Evolutionary conservation across 1,140 invertebrate species (phyloP), one percentile per base, ranked within the genome.

Genomic region (Drosophila insularis): DNA sequence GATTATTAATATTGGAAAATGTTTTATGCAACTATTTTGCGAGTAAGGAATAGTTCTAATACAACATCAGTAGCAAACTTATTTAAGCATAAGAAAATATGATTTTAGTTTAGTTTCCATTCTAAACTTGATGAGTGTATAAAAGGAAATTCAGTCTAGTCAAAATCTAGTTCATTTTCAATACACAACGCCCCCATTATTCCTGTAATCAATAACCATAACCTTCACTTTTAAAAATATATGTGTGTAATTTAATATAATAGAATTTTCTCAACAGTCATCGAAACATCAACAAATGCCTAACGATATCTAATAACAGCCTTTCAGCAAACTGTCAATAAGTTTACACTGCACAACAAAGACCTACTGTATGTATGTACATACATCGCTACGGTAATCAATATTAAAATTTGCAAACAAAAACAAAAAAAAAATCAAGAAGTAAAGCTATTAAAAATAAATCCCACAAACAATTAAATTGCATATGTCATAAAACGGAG

Each of bases 311-410:
- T 43, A 66, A 60, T 75, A 67, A 74, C 59, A 35, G 64, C 50
- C 73, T 75, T 68, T 68, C 73, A 68, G 35, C 71, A 11, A 19
- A 21, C 63, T 74, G 72, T 74, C 71, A 74, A 74, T 74, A 74
- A 74, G 74, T 74, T 63, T 74, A 66, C 53, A 39, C 68, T 39
- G 40, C 63, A 61, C 71, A 54, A 35, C 69, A 73, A 39, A 8
- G 53, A 50, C 13, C 27, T 61, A 54, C 69, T 32, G 7, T 21
- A 46, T 46, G 2, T 1, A 7, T 46, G 1, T 19, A 46, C 14
- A 14, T 43, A 43, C 7, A 8, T 32, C 7, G 7, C 0, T 10
- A 17, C 2, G 1, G n/a, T 17, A 46, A 17, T 3, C 17, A 21
- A 50, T 50, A 50, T 50, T 50, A 2, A 50, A 50, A 11, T 50